Percentiles rank a stretch among this genome's conserved stretches.
Evolutionary conservation across 37 sponge, comb jelly and placozoan genomes (phyloP).

Genomic region (Axinella damicornis): DNA sequence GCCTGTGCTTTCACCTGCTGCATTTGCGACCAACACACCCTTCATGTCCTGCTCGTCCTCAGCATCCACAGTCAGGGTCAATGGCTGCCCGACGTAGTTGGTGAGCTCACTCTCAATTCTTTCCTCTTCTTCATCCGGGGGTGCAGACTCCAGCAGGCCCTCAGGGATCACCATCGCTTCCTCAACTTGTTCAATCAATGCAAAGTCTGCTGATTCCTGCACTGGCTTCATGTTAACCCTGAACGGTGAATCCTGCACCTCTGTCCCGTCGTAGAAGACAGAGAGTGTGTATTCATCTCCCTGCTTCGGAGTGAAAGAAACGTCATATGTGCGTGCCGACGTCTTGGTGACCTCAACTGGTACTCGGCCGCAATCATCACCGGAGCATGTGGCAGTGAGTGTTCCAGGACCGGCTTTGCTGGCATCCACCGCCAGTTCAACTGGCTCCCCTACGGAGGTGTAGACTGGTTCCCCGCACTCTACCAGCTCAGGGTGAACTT

Average conservation of each 20-base stretch:
- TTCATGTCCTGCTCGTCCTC: conserved; percentile 24
- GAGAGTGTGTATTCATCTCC: conserved; percentile 58
- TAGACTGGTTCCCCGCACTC: conserved; percentile 35
- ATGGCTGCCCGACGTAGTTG: conserved; percentile 42
- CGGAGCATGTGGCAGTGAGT: conserved; percentile 49
- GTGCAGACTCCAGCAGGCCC: conserved; percentile 12
- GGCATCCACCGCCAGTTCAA: conserved; percentile 39
- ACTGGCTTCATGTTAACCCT: conserved; percentile 41
- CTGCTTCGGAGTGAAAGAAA: conserved; percentile 51
- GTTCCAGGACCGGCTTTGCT: conserved; percentile 66
- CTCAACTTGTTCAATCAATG: conserved; percentile 10
- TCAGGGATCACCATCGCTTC: not conserved
- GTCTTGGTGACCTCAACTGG: conserved; percentile 44
- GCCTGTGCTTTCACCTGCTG: conserved; percentile 55
- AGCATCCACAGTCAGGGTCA: conserved; percentile 18
- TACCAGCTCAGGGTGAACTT: conserved; percentile 42
- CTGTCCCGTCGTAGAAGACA: conserved; percentile 34
- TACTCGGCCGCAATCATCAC: conserved; percentile 9
- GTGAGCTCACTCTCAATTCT: not conserved
- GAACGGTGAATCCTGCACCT: conserved; percentile 65
- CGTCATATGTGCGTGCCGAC: conserved; percentile 2
- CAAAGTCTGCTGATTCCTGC: conserved; percentile 13
- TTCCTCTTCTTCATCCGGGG: not conserved
- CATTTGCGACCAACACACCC: conserved; percentile 42
- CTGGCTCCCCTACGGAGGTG: conserved; percentile 40